Evolutionary conservation across 2,797 vertebrate genomes (phyloP).

Genomic region (Hapalemur alaotrensis): DNA sequence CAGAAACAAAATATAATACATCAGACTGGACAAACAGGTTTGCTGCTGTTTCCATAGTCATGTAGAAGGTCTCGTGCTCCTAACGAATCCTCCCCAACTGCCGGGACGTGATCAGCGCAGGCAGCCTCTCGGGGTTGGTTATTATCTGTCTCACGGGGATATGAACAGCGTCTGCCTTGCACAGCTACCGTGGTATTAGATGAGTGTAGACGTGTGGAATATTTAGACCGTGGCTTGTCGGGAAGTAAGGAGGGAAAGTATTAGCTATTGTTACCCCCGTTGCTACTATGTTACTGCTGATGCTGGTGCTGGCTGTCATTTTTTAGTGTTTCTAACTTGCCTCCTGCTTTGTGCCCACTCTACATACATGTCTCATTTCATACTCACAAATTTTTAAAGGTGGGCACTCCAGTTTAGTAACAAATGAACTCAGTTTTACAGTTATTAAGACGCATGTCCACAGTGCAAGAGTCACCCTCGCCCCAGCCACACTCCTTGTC

Average conservation of each 20-base stretch:
- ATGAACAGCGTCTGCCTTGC: neutral
- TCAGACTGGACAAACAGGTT: neutral
- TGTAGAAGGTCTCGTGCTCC: neutral
- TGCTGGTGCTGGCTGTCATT: no score
- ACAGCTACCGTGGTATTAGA: no score
- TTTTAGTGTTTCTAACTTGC: neutral
- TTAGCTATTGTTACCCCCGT: neutral
- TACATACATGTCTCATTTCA: neutral
- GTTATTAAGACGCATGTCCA: neutral
- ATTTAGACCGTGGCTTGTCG: neutral
- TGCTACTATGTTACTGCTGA: neutral
- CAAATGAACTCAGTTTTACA: neutral
- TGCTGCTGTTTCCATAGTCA: neutral
- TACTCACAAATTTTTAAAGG: neutral
- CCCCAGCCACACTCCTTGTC: neutral
- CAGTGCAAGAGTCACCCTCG: neutral
- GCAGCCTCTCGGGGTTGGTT: neutral
- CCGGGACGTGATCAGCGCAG: neutral
- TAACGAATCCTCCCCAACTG: neutral
- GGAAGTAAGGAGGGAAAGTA: neutral
- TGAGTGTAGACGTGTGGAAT: neutral
- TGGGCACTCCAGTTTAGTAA: neutral
- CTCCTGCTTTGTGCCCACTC: neutral
- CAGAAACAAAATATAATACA: neutral
- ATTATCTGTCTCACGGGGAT: neutral